A percentile compares a stretch with the other conserved stretches of the same genome.
Evolutionary conservation across 1,140 invertebrate genomes (phyloP).

Genomic region (Zaprionus taronus): DNA sequence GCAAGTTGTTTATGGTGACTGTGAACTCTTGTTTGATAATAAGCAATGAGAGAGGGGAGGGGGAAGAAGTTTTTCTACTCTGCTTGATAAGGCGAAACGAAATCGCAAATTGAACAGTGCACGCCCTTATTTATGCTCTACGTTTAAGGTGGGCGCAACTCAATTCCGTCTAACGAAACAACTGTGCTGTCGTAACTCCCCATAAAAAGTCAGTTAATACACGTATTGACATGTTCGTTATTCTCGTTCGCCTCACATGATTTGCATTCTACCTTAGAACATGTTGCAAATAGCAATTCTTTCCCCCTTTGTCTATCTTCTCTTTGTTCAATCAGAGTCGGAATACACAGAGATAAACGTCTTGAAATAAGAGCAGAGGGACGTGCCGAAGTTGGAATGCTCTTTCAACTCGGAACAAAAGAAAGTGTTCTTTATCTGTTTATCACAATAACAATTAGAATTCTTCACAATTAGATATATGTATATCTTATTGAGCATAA

Average conservation of each 20-base stretch:
- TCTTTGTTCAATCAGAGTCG: slow-evolving; percentile 32
- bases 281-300: slow-evolving; percentile 4
- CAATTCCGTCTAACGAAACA: neutral
- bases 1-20: slow-evolving; percentile 33
- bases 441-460: neutral
- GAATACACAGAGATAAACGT: slow-evolving; percentile 23
- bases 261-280: slow-evolving; percentile 7
- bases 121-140: slow-evolving; percentile 3
- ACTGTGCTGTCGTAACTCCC: neutral
- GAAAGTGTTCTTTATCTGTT: neutral
- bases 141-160: neutral
- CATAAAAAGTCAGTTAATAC: slow-evolving; percentile 1
- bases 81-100: neutral
- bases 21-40: slow-evolving; percentile 2
- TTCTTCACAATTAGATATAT: neutral
- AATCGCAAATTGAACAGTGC: neutral
- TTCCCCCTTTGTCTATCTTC: slow-evolving; percentile 1
- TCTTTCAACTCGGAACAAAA: slow-evolving; percentile 4
- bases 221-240: neutral
- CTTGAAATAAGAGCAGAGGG: neutral
- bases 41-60: neutral
- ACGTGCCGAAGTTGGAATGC: slow-evolving; percentile 4
- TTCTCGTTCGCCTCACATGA: neutral
- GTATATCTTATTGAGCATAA: too few species aligned
- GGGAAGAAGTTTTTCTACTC: neutral